Base-by-base conservation (phyloP, 2,888 invertebrate genomes). In the Sisyra nigra region DNA sequence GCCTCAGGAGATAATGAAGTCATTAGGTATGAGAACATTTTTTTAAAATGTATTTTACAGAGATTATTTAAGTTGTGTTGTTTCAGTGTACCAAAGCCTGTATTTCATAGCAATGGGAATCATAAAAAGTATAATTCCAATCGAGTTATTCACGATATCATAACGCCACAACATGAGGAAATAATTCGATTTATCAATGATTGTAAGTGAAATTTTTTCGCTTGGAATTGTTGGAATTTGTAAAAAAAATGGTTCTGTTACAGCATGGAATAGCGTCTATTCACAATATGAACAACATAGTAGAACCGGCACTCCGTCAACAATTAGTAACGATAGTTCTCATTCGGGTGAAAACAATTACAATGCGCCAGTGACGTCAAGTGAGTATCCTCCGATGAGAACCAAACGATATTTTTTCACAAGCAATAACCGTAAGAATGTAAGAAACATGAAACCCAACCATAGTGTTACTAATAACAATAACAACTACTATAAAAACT, bases 131-230 rank as follows among this genome's bases (percentile, higher is more conserved):
- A 62, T 68, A 69, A 68, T 63, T 71, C 72, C 56, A 73, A 59
- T 63, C 71, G 60, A 62, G 57, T 71, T 62, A 62, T 73, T 61
- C 61, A 74, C 50, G 74, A 76, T 58, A 65, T 64, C 40, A 71
- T 78, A 48, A 72, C 74, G 46, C 87, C 86, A 44, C 82, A 87
- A 55, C 87, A 89, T 58, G 85, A 87, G 58, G 87, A 87, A 67
- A 77, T 88, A 51, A 82, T 88, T 56, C 79, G 78, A 67, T 89
- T 76, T 64, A 80, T 89, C 55, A 79, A 81, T 62, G 85, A 86
- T 62, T 85, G 87, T 88, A 69, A 77, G 79, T 73, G 33, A 33
- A 8, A 33, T 24, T 19, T 39, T 31, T 46, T 44, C 34, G 31
- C 5, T 31, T 15, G 29, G 30, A 19, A 13, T 36, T 44, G 29